These are phyloP conservation scores for Apogon talboti DNA, from an alignment of 2,797 vertebrate genomes.

Conservation along the genomic window DNA sequence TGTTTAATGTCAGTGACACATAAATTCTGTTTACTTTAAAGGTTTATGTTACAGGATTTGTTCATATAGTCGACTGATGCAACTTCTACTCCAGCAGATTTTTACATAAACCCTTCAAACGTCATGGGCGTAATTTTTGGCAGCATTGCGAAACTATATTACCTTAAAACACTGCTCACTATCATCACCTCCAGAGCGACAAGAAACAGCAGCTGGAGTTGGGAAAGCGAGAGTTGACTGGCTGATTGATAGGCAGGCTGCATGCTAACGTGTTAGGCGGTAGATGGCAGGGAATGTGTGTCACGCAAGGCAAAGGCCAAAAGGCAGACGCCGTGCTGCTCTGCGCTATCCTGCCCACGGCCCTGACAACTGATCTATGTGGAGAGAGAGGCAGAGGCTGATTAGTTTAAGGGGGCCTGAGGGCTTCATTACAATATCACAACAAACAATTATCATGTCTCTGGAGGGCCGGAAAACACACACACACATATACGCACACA, in stretches of 20 bases:
- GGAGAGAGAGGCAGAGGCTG: conserved; percentile 59
- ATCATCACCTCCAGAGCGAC: conserved; percentile 36
- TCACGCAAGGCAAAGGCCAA: conserved; percentile 51
- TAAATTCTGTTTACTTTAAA: not conserved
- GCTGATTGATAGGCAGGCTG: conserved; percentile 49
- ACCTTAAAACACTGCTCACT: conserved; percentile 43
- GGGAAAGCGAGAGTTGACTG: conserved; percentile 12
- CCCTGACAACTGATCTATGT: conserved; percentile 70
- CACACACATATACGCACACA: conserved; percentile 13
- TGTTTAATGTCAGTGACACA: too few relatives aligned
- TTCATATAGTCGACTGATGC: not conserved
- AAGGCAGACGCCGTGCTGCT: conserved; percentile 45
- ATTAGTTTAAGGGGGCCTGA: conserved; percentile 78
- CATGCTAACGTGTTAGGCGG: conserved; percentile 43
- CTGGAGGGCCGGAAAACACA: conserved; percentile 57
- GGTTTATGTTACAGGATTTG: not conserved
- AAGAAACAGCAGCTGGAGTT: conserved; percentile 55
- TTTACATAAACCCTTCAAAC: conserved; percentile 16
- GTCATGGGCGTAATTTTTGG: not conserved
- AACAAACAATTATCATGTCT: conserved; percentile 82
- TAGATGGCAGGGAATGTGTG: conserved; percentile 53
- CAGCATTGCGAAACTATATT: conserved; percentile 24
- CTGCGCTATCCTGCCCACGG: conserved; percentile 46
- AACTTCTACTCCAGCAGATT: conserved; percentile 8
- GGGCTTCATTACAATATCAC: conserved; percentile 82